Conservation (phyloP, 2,113 vertebrate species). For the Pelmatolapia mariae region DNA sequence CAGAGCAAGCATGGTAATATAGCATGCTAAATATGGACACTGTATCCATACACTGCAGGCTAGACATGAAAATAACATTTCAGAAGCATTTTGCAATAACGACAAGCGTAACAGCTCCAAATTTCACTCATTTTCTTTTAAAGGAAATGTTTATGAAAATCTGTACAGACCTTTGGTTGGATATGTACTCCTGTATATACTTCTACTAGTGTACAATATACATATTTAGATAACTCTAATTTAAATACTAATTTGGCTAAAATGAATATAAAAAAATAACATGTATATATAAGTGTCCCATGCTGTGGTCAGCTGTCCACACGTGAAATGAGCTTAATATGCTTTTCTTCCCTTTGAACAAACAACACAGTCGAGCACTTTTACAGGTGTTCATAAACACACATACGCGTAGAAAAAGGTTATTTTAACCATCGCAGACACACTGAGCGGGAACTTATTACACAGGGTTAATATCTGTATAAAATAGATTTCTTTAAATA, state of each 20-base stretch:
- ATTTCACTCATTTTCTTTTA: neutral
- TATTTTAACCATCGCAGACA: neutral
- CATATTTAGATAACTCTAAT: slow-evolving; percentile 46
- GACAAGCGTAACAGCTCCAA: neutral
- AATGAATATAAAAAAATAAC: slow-evolving; percentile 38
- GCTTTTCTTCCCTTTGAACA: slow-evolving; percentile 10
- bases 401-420: neutral
- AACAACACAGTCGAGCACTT: neutral
- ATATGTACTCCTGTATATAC: slow-evolving; percentile 36
- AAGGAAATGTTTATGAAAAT: slow-evolving; percentile 1
- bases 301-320: neutral
- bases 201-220: slow-evolving; percentile 48
- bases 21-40: neutral
- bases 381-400: neutral
- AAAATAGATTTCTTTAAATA: slow-evolving; percentile 35
- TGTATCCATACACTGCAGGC: neutral
- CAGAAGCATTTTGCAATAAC: neutral
- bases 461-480: neutral
- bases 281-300: neutral
- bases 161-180: slow-evolving; percentile 61
- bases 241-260: slow-evolving; percentile 62
- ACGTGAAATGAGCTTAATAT: neutral
- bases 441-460: neutral
- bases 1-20: neutral
- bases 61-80: neutral